Percentiles rank a stretch among this genome's conserved stretches.
Evolutionary conservation across 2,888 invertebrate species (phyloP).

Genomic region (Cephus sareptanus): DNA sequence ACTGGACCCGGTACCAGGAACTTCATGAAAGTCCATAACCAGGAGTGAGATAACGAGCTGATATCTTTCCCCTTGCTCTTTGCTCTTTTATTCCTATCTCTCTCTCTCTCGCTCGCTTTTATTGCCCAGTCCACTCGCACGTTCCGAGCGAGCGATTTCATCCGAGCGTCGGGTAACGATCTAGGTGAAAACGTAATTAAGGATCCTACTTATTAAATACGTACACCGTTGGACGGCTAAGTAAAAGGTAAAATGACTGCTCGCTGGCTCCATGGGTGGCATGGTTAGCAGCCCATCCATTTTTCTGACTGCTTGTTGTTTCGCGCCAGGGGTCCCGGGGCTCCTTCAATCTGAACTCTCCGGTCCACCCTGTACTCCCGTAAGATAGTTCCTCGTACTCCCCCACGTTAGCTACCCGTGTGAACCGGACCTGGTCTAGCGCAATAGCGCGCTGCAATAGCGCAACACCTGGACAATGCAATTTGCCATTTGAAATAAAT

Average conservation of each 20-base stretch:
- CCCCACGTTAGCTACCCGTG: not conserved
- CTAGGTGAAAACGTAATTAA: slow-evolving; percentile 49
- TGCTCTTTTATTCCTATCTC: no score
- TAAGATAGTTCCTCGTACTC: not conserved
- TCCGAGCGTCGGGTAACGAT: not conserved
- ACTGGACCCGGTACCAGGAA: not conserved
- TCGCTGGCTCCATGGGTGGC: slow-evolving; percentile 62
- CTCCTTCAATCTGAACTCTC: slow-evolving; percentile 44
- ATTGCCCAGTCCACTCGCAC: not conserved
- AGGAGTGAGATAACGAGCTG: not conserved
- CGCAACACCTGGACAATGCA: not conserved
- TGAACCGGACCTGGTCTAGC: not conserved
- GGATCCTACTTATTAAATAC: slow-evolving; percentile 41
- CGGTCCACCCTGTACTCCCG: slow-evolving; percentile 29
- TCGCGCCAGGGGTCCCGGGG: slow-evolving; percentile 60
- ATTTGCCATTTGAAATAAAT: not conserved
- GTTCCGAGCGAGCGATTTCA: slow-evolving; percentile 1
- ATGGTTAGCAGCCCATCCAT: slow-evolving; percentile 65
- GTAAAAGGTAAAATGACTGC: slow-evolving; percentile 52
- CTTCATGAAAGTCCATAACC: not conserved
- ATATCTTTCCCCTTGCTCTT: not conserved
- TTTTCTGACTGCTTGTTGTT: slow-evolving; percentile 65
- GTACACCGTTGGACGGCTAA: slow-evolving; percentile 16
- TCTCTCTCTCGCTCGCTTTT: not conserved
- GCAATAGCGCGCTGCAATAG: not conserved